phyloP scores from a whole-genome alignment of 2,113 vertebrate genomes.

The Cryptoleucopteryx plumbea region DNA sequence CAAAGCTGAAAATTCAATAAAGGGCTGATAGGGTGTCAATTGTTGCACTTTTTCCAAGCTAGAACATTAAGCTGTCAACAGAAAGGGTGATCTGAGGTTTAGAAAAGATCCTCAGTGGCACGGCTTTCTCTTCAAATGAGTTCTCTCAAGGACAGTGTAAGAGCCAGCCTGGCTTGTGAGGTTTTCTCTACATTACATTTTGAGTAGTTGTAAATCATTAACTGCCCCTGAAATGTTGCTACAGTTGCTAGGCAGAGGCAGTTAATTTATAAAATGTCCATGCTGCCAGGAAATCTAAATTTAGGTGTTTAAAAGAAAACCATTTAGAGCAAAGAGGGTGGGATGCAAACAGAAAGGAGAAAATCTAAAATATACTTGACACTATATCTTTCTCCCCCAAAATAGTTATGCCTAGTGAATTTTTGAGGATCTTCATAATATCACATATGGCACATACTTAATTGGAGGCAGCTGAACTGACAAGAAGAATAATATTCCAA shows the following conservation, averaged over 20 bases:
- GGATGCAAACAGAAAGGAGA: not conserved
- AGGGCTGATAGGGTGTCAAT: not conserved
- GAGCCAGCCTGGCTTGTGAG: not conserved
- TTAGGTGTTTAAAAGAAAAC: not conserved
- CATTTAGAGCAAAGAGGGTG: not conserved
- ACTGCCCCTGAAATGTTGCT: constrained; percentile 2
- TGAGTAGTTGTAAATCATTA: constrained; percentile 19
- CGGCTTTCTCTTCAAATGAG: not conserved
- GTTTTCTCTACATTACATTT: not conserved
- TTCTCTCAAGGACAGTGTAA: not conserved
- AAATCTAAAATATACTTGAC: not conserved
- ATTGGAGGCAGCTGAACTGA: not conserved
- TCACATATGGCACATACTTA: not conserved
- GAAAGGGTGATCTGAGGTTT: not conserved
- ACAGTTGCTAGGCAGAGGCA: constrained; percentile 22
- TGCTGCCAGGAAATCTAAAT: not conserved
- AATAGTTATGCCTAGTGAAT: not conserved
- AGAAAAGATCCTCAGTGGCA: not conserved
- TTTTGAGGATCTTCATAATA: not conserved
- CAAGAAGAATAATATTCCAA: not conserved
- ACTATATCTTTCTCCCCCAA: not conserved
- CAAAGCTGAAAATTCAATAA: not conserved
- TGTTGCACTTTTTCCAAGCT: not conserved
- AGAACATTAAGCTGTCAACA: constrained; percentile 1
- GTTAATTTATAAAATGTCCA: not conserved